Base-by-base conservation (phyloP, 1,140 invertebrate genomes). In the Fopius arisanus region DNA sequence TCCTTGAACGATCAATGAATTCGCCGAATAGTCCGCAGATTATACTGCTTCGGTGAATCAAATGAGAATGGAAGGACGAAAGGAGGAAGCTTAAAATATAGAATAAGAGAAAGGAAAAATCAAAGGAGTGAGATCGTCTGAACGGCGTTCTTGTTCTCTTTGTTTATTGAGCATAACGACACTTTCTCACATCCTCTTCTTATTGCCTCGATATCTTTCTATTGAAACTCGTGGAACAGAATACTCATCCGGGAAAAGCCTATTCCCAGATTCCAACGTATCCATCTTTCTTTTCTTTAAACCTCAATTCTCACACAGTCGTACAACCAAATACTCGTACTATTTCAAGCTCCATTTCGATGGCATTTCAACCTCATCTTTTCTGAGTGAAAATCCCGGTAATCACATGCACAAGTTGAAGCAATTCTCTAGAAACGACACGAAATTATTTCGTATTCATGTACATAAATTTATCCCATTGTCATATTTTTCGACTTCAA, bases 271-370 rank as follows among this genome's bases (percentile, higher is more conserved):
- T 14, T 43, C 19, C 65, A 10, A 37, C 33, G 12, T 12, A 40
- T 6, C n/a, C 66, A 26, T 9, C 28, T 26, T 12, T 14, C 19
- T 31, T n/a, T 33, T 33, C 33, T 41, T 48, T 65, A 29, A 67
- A 23, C 29, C 54, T 21, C 29, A 31, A 16, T 71, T 77, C 43
- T 75, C 74, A 48, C 14, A n/a, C 70, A 48, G 67, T 70, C 71
- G 51, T 7, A 26, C 73, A 67, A 70, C 73, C 72, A 48, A 79
- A 72, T 74, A 71, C 73, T 75, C 77, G 76, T 74, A 77, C 77
- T 75, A 82, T 82, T 77, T 81, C 74, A 77, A 72, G 78, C 80
- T 75, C 79, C 78, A 75, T 81, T 81, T 77, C 59, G 66, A 43
- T 63, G 48, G 73, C 67, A 74, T 67, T 74, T 48, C 43, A 43